Evolutionary conservation across 2,797 vertebrate genomes (phyloP).

Genomic region (Crocodylus rhombifer): DNA sequence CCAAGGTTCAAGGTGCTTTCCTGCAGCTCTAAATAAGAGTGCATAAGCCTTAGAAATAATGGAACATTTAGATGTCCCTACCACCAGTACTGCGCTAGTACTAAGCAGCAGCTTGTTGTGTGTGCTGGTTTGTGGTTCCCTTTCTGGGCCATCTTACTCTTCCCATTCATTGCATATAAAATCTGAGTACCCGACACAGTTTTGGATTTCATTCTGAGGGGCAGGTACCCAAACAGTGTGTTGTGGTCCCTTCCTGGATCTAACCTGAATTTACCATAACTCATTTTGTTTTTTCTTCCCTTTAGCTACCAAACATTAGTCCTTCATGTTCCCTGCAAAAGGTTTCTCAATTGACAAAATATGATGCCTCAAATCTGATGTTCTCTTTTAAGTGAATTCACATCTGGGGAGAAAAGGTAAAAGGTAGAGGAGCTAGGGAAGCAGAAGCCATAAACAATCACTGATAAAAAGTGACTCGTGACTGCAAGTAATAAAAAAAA

Average conservation of each 20-base stretch:
- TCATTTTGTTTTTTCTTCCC: background rate
- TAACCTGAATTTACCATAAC: too few species aligned
- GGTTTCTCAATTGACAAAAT: background rate
- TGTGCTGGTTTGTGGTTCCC: background rate
- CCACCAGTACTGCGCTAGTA: background rate
- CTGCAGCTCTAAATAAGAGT: background rate
- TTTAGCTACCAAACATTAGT: background rate
- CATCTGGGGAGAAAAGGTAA: constrained; percentile 7
- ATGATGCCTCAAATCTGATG: background rate
- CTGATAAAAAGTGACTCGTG: background rate
- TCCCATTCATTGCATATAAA: background rate
- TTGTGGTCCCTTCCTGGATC: too few species aligned
- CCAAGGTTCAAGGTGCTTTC: background rate
- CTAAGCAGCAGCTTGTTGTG: background rate
- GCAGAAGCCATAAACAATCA: background rate
- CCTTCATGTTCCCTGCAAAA: background rate
- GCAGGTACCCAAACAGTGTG: too few species aligned
- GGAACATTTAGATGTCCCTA: fast-evolving
- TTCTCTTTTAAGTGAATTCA: background rate
- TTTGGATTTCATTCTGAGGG: too few species aligned
- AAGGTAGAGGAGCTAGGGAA: background rate
- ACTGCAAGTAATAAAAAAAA: constrained; percentile 7
- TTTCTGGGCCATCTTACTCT: background rate
- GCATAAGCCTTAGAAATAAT: background rate
- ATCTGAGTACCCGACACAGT: too few species aligned